Percentiles rank a stretch among this genome's conserved stretches.
phyloP scores from a whole-genome alignment of 1,140 invertebrate species.

The Drosophila rufa region DNA sequence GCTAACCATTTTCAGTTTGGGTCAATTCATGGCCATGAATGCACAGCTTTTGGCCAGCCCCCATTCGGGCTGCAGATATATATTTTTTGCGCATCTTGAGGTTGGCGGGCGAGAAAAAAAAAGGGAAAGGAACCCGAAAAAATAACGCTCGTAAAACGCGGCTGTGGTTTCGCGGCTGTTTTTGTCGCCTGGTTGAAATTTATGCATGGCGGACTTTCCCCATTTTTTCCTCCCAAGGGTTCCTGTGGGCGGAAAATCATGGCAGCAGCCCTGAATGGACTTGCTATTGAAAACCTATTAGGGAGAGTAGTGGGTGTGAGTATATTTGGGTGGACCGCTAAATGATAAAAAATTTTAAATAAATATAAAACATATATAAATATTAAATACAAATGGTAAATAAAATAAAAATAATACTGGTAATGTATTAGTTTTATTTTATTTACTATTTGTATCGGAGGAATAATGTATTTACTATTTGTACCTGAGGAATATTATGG shows the following conservation, averaged over 20 bases:
- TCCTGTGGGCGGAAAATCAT: conserved; percentile 7
- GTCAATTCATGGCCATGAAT: conserved; percentile 41
- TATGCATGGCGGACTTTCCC: conserved; percentile 32
- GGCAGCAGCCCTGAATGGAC: conserved; percentile 16
- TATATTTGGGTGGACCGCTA: neutral
- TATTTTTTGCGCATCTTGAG: conserved; percentile 35
- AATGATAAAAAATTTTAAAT: neutral
- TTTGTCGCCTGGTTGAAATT: conserved; percentile 35
- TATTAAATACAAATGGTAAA: too few relatives aligned
- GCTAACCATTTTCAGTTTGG: conserved; percentile 31
- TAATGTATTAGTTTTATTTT: too few relatives aligned
- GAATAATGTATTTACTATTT: too few relatives aligned
- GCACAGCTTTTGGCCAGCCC: conserved; percentile 14
- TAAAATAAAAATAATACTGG: too few relatives aligned
- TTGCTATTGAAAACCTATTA: conserved; percentile 20
- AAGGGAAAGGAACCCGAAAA: neutral
- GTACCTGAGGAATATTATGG: too few relatives aligned
- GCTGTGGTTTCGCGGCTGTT: conserved; percentile 32
- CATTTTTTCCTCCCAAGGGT: conserved; percentile 3
- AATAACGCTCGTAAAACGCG: conserved; percentile 36
- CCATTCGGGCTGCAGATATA: conserved; percentile 1
- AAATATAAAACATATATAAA: too few relatives aligned
- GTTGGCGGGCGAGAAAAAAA: conserved; percentile 8
- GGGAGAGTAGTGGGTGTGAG: neutral
- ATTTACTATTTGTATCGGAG: too few relatives aligned